A percentile compares a stretch with the other conserved stretches of the same genome.
Conservation (phyloP, 2,113 vertebrate species). For the Rhinoptilus africanus region DNA sequence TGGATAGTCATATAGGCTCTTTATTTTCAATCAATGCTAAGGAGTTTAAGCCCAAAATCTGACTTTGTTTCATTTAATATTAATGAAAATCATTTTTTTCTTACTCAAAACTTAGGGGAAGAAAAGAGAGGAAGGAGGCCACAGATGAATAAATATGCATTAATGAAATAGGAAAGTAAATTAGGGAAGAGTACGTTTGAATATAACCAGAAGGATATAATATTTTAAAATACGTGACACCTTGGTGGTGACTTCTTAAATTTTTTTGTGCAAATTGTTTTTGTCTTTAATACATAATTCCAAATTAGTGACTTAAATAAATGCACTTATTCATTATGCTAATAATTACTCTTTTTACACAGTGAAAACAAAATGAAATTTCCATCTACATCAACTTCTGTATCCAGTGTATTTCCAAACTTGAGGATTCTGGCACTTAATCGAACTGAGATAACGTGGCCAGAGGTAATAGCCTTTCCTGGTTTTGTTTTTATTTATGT, state of each 20-base stretch:
- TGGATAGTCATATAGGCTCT: neutral
- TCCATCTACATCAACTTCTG: constrained; percentile 47
- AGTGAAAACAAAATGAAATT: constrained; percentile 86
- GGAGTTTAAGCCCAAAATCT: neutral
- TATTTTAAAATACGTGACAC: neutral
- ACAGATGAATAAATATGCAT: neutral
- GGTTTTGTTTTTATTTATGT: neutral
- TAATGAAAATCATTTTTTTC: neutral
- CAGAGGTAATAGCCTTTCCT: constrained; percentile 78
- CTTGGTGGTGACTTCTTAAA: neutral
- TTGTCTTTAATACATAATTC: neutral
- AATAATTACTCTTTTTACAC: neutral
- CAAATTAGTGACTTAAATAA: neutral
- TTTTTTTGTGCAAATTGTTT: neutral
- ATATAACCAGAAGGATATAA: neutral
- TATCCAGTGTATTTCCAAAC: constrained; percentile 69
- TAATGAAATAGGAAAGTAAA: neutral
- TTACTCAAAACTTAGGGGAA: neutral
- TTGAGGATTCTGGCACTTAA: constrained; percentile 84
- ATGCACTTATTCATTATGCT: neutral
- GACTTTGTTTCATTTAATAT: neutral
- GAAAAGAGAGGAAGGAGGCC: neutral
- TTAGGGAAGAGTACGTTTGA: neutral
- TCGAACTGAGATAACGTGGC: constrained; percentile 84
- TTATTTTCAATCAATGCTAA: neutral